Evolutionary conservation across 2,888 invertebrate species (phyloP).

Genomic region (Spodoptera picta): DNA sequence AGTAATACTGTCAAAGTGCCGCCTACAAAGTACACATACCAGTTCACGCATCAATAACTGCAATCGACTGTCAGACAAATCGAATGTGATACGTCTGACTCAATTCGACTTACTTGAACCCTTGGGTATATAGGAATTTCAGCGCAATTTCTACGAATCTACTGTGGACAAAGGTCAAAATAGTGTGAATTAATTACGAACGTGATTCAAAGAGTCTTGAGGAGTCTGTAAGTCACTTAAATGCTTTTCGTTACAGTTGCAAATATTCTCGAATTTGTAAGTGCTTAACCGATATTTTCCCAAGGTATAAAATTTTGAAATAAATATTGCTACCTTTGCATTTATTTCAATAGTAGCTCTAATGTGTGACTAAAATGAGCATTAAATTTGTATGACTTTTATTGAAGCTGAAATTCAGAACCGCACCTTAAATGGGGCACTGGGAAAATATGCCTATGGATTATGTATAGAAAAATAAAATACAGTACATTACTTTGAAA

Average conservation of each 20-base stretch:
- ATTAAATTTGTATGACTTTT: no score
- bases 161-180: background rate
- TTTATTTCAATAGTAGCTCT: no score
- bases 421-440: no score
- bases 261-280: constrained; percentile 8
- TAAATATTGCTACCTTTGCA: no score
- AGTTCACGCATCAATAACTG: constrained; percentile 6
- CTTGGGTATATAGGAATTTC: background rate
- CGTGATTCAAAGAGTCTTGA: background rate
- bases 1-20: constrained; percentile 7
- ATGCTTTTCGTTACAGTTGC: constrained; percentile 3
- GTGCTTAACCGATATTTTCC: no score
- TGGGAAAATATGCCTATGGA: no score
- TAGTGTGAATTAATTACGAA: background rate
- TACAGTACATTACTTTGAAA: no score
- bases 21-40: background rate
- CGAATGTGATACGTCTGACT: constrained; percentile 13
- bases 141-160: constrained; percentile 4
- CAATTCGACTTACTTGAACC: constrained; percentile 3
- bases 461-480: no score
- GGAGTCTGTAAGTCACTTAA: background rate
- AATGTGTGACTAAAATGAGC: no score
- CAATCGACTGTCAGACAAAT: constrained; percentile 17
- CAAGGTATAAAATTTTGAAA: no score
- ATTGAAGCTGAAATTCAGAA: no score